Evolutionary conservation across 2,113 vertebrate genomes (phyloP).

Genomic region (Thunnus maccoyii): DNA sequence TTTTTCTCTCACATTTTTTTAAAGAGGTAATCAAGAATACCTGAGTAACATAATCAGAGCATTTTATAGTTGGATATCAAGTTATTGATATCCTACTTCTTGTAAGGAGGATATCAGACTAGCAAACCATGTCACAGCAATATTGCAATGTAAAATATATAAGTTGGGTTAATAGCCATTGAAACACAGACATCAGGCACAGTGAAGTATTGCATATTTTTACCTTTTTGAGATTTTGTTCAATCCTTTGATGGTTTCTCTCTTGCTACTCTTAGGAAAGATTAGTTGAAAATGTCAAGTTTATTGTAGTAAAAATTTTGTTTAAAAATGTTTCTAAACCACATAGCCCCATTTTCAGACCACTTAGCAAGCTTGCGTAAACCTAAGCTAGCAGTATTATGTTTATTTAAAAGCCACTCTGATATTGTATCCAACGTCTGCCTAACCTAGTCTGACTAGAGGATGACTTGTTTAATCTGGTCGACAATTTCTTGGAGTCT

Average conservation of each 20-base stretch:
- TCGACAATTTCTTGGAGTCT: conserved; percentile 55
- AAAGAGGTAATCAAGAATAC: conserved; percentile 19
- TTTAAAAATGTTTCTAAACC: conserved; percentile 37
- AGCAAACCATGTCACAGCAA: conserved; percentile 54
- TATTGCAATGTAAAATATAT: conserved; percentile 51
- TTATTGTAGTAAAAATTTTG: conserved; percentile 25
- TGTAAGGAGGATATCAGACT: neutral
- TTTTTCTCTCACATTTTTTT: conserved; percentile 16
- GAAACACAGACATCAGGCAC: conserved; percentile 45
- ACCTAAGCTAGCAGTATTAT: conserved; percentile 80
- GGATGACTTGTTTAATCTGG: conserved; percentile 58
- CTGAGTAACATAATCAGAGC: conserved; percentile 10
- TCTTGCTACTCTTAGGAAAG: conserved; percentile 28
- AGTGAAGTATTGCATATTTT: conserved; percentile 51
- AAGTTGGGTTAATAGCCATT: conserved; percentile 48
- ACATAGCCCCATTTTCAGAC: conserved; percentile 49
- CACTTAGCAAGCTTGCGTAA: conserved; percentile 81
- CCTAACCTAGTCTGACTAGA: conserved; percentile 63
- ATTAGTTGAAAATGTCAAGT: conserved; percentile 18
- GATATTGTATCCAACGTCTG: conserved; percentile 84
- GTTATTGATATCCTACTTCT: conserved; percentile 5
- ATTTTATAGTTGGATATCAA: conserved; percentile 8
- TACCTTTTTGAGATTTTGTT: conserved; percentile 33
- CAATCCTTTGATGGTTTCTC: conserved; percentile 27
- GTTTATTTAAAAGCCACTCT: conserved; percentile 84